phyloP scores from a whole-genome alignment of 2,797 vertebrate species.

The Aphelocoma californica region DNA sequence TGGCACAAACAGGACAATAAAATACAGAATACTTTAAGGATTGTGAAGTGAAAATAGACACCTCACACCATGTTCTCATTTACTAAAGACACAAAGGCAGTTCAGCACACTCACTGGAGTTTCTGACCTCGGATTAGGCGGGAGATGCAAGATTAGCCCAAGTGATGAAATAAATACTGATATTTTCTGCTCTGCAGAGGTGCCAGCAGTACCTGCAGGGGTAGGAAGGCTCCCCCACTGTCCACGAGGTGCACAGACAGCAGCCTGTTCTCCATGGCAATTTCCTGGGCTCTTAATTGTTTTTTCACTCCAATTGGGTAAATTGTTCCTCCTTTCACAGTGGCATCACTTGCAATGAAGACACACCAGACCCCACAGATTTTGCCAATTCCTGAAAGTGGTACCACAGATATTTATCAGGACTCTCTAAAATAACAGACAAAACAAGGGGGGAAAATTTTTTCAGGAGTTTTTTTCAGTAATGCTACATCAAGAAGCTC shows the following conservation, averaged over 20 bases:
- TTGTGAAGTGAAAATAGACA: not conserved
- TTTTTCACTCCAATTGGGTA: conserved; percentile 89
- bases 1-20: not conserved
- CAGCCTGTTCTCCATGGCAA: conserved; percentile 84
- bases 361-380: conserved; percentile 86
- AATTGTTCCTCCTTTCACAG: conserved; percentile 85
- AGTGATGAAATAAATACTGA: rapidly evolving
- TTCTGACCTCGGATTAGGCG: not conserved
- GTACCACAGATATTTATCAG: not conserved
- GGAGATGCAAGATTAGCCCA: not conserved
- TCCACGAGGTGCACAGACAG: conserved; percentile 84
- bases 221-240: conserved; percentile 86
- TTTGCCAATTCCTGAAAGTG: conserved; percentile 78
- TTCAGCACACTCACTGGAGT: not conserved
- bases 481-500: not conserved
- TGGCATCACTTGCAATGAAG: conserved; percentile 85
- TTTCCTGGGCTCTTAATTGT: conserved; percentile 82
- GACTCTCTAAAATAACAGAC: not conserved
- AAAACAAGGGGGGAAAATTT: not conserved
- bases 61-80: not conserved
- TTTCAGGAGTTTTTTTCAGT: not conserved
- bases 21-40: not conserved
- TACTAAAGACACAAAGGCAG: not conserved
- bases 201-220: conserved; percentile 79
- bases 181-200: not conserved